Percentiles rank a stretch among this genome's conserved stretches.
Evolutionary conservation across 2,797 vertebrate species (phyloP).

Genomic region (Paramormyrops hopkinsi): DNA sequence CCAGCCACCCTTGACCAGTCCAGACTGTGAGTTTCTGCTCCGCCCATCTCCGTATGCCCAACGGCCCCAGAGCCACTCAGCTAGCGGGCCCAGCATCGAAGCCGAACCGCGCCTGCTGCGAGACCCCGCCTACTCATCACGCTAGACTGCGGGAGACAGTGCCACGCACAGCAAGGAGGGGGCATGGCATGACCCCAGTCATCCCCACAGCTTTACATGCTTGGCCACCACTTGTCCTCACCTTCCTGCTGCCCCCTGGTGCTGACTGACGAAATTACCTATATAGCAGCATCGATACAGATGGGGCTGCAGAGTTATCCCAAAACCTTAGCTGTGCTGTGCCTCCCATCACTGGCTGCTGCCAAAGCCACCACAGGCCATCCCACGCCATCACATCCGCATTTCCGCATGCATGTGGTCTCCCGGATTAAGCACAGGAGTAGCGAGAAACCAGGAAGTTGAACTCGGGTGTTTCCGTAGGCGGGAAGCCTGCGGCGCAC

Average conservation of each 20-base stretch:
- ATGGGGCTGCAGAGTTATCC: constrained; percentile 67
- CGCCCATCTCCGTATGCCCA: background rate
- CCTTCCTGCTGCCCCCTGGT: constrained; percentile 38
- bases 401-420: constrained; percentile 19
- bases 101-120: background rate
- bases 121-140: background rate
- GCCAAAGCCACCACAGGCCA: constrained; percentile 15
- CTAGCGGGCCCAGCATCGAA: background rate
- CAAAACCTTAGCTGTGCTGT: constrained; percentile 59
- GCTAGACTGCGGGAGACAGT: background rate
- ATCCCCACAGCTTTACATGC: background rate
- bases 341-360: constrained; percentile 45
- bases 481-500: background rate
- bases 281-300: constrained; percentile 63
- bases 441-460: background rate
- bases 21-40: background rate
- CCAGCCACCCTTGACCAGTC: constrained; percentile 1
- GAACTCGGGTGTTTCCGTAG: constrained; percentile 5
- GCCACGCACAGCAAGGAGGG: background rate
- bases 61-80: background rate
- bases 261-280: constrained; percentile 65
- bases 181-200: background rate
- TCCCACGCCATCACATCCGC: background rate
- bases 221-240: background rate
- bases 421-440: constrained; percentile 18